These are phyloP conservation scores for Acrossocheilus fasciatus DNA, from an alignment of 2,797 vertebrate species.

Conservation along the genomic window DNA sequence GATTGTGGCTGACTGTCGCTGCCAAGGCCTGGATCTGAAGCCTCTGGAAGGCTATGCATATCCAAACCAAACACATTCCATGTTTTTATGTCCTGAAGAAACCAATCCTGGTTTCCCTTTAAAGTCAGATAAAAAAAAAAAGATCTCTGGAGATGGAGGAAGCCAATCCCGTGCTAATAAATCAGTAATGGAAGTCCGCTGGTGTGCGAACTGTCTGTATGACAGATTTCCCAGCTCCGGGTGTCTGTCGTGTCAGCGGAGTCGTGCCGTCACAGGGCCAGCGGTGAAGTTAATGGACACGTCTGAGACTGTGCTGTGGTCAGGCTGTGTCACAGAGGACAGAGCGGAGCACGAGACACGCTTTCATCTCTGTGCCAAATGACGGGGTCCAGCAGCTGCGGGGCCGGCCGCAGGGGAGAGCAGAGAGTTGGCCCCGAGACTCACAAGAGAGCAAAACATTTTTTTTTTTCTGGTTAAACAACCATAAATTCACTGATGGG, in stretches of 20 bases:
- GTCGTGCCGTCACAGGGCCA: slow-evolving; percentile 38
- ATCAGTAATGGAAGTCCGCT: slow-evolving; percentile 34
- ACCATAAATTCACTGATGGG: slow-evolving; percentile 17
- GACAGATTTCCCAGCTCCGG: slow-evolving; percentile 37
- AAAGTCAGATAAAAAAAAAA: slow-evolving; percentile 22
- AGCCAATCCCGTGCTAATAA: slow-evolving; percentile 43
- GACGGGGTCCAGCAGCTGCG: slow-evolving; percentile 44
- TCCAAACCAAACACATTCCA: slow-evolving; percentile 59
- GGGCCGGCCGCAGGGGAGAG: slow-evolving; percentile 17
- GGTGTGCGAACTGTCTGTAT: slow-evolving; percentile 5
- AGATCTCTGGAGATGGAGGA: not conserved
- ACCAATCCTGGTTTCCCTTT: slow-evolving; percentile 47
- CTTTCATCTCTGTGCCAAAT: slow-evolving; percentile 55
- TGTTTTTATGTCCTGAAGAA: slow-evolving; percentile 51
- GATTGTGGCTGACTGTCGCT: slow-evolving; percentile 4
- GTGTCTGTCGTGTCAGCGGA: slow-evolving; percentile 42
- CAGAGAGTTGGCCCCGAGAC: not conserved
- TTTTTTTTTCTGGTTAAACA: slow-evolving; percentile 20
- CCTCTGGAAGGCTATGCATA: slow-evolving; percentile 52
- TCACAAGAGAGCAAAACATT: slow-evolving; percentile 1
- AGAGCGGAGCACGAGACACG: not conserved
- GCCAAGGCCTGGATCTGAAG: slow-evolving; percentile 51
- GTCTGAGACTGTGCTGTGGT: slow-evolving; percentile 24
- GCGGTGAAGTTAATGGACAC: slow-evolving; percentile 15
- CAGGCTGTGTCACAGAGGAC: slow-evolving; percentile 18